Base-by-base conservation (phyloP, 2,113 vertebrate species). In the Nothobranchius furzeri region DNA sequence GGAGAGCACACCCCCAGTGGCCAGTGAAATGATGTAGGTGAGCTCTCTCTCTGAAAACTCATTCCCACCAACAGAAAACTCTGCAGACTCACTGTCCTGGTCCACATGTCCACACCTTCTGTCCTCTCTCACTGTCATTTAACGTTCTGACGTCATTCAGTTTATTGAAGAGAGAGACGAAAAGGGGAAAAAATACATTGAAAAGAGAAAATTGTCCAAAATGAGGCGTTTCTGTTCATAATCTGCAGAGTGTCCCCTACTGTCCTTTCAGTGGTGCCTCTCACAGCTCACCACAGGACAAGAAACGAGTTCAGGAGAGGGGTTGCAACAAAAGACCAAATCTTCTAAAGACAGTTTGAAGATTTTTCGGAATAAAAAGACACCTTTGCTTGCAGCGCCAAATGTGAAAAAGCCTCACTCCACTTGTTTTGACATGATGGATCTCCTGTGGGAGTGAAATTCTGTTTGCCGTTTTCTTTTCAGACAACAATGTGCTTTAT, bases 1-100 rank as follows among this genome's bases (percentile, higher is more conserved):
- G 83, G 91, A 43, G 95, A 96, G 85, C 93, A 94, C 89, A 91
- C 94, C 88, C 93, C 96, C 46, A 94, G 90, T 85, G 95, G 91
- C 75, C 92, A 93, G 75, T 93, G 92, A 93, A 75, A 70, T 30
- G 37, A 70, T 54, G 50, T n/a, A 49, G 13, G n/a, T 25, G 70
- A 74, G 76, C 56, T 47, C 56, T 65, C 70, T 76, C 78, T 81
- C 68, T 76, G 64, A 78, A 81, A 70, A 68, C 70, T 73, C 71
- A 73, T 84, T 79, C 73, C 73, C 77, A 74, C 73, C 79, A 68
- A 74, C 66, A 79, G 71, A 64, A 73, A 74, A 83, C 76, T 86
- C 80, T 64, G 76, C 73, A 72, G 83, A 85, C 78, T 75, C 60
- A 75, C 63, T 57, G 72, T 87, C 74, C 73, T 74, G 11, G 69